Conservation (phyloP, 2,113 vertebrate species). For the Pipa parva region DNA sequence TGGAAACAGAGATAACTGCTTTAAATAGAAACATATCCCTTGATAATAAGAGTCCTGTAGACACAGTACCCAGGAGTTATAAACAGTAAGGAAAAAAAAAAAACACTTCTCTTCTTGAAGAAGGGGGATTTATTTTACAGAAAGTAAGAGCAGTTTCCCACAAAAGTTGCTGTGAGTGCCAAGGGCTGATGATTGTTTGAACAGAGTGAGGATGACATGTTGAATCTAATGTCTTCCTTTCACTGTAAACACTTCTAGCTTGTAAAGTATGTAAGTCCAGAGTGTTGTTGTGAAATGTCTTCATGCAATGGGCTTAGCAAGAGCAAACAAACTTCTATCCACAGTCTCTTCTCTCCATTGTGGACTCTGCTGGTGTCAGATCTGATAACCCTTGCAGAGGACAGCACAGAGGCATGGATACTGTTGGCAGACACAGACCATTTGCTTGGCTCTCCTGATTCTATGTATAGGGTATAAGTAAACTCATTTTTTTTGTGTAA, state of each 20-base stretch:
- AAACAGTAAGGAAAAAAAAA: too few species aligned
- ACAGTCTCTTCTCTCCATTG: slow-evolving; percentile 25
- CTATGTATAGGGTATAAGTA: not conserved
- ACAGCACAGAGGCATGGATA: slow-evolving; percentile 12
- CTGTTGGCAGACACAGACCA: slow-evolving; percentile 37
- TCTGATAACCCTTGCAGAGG: slow-evolving; percentile 31
- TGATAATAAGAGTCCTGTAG: too few species aligned
- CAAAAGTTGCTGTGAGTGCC: slow-evolving; percentile 27
- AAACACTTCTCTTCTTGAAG: too few species aligned
- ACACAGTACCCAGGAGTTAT: too few species aligned
- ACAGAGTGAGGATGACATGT: slow-evolving; percentile 12
- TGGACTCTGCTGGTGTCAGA: slow-evolving; percentile 39
- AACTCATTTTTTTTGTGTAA: not conserved
- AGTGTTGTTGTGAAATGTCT: slow-evolving; percentile 52
- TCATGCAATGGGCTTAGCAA: slow-evolving; percentile 44
- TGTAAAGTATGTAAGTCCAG: slow-evolving; percentile 36
- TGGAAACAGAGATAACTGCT: too few species aligned
- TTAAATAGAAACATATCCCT: too few species aligned
- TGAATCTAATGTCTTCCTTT: slow-evolving; percentile 26
- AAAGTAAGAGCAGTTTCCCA: slow-evolving; percentile 17
- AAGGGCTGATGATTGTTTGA: slow-evolving; percentile 1
- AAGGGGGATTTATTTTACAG: slow-evolving; percentile 1
- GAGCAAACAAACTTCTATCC: slow-evolving; percentile 47
- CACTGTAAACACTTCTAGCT: not conserved
- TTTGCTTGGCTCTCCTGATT: slow-evolving; percentile 14